phyloP scores from a whole-genome alignment of 2,797 vertebrate species.

The Chelmon rostratus region DNA sequence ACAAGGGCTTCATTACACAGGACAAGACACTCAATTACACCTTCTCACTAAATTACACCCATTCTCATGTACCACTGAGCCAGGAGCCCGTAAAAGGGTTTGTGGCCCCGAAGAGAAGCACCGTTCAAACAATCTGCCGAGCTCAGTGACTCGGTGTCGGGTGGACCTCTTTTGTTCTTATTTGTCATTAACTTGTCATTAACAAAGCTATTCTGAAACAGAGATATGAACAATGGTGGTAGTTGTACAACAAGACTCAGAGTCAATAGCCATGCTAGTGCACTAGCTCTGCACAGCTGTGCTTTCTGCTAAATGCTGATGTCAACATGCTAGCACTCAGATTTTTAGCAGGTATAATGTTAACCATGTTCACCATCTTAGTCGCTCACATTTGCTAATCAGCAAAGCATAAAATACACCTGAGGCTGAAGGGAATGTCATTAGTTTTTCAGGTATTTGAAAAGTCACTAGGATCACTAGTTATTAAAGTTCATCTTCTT shows the following conservation, averaged over 20 bases:
- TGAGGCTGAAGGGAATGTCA: background rate
- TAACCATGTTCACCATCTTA: background rate
- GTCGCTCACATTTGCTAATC: background rate
- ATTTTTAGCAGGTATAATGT: background rate
- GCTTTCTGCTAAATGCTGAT: background rate
- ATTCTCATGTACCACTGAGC: slow-evolving; percentile 1
- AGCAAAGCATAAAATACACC: background rate
- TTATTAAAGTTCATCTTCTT: background rate
- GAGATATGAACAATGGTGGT: background rate
- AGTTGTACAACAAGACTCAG: background rate
- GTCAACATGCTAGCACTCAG: background rate
- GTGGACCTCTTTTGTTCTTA: background rate
- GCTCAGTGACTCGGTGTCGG: background rate
- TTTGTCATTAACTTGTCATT: background rate
- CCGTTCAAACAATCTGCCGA: background rate
- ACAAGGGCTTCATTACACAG: slow-evolving; percentile 36
- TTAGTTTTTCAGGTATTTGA: background rate
- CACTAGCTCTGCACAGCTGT: background rate
- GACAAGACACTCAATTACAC: slow-evolving; percentile 37
- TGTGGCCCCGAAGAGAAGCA: background rate
- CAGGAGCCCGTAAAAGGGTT: slow-evolving; percentile 2
- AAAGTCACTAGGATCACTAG: background rate
- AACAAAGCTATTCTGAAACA: background rate
- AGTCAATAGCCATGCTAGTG: background rate
- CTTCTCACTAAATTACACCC: slow-evolving; percentile 20